Evolutionary conservation across 30 jellyfish, hydroid and myxozoan genomes (phyloP).

Genomic region (Turritopsis rubra): DNA sequence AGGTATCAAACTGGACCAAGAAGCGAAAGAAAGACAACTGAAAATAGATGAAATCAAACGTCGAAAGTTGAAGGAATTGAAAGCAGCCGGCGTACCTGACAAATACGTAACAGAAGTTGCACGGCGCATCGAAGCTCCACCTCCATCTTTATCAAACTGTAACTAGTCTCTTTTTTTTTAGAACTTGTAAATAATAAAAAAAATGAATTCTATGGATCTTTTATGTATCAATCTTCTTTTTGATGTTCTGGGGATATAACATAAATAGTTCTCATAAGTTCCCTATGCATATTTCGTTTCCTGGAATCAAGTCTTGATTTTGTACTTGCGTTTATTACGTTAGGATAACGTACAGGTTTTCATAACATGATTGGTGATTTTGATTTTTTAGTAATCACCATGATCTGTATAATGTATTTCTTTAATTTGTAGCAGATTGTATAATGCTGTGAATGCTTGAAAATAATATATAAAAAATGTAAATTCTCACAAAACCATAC

Average conservation of each 20-base stretch:
- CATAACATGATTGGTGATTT: no score
- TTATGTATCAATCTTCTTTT: neutral
- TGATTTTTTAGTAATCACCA: no score
- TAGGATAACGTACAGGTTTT: no score
- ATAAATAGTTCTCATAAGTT: no score
- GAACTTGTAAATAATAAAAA: neutral
- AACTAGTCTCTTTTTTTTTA: neutral
- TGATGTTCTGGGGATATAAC: neutral
- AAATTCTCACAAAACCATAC: neutral
- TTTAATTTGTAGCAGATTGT: neutral
- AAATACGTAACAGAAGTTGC: constrained; percentile 91
- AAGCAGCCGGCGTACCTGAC: constrained; percentile 95
- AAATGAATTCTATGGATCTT: neutral
- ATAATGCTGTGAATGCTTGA: neutral
- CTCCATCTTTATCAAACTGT: constrained; percentile 65
- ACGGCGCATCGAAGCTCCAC: constrained; percentile 89
- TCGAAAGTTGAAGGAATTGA: constrained; percentile 80
- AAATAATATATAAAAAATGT: no score
- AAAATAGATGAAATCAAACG: constrained; percentile 93
- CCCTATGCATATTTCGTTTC: no score
- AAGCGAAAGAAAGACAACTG: constrained; percentile 93
- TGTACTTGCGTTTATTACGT: neutral
- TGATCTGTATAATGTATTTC: neutral
- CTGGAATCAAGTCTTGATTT: neutral
- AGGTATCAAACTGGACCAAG: constrained; percentile 88